Percentiles rank a stretch among this genome's conserved stretches.
These are phyloP conservation scores for Heliangelus exortis DNA, from an alignment of 2,797 vertebrate species.

Conservation along the genomic window DNA sequence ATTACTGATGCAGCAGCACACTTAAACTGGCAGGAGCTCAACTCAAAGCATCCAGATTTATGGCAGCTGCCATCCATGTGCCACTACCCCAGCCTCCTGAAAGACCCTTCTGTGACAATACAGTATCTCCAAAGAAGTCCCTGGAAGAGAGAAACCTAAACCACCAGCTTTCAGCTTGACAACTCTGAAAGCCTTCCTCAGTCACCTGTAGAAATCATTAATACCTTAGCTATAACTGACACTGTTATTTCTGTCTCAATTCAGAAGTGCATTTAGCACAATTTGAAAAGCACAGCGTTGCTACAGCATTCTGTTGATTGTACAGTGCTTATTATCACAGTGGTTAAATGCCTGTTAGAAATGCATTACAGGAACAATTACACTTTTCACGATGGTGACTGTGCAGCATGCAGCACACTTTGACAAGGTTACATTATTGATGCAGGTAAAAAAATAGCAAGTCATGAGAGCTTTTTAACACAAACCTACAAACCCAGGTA, in stretches of 20 bases:
- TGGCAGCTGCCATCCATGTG: rapidly evolving
- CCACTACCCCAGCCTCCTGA: too few relatives aligned
- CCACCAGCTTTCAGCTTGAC: not conserved
- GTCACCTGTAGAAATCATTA: constrained; percentile 33
- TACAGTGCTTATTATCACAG: constrained; percentile 63
- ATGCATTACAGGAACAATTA: constrained; percentile 2
- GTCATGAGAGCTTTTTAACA: not conserved
- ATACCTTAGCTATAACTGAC: not conserved
- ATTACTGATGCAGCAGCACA: not conserved
- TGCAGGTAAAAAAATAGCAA: not conserved
- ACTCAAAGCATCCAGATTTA: not conserved
- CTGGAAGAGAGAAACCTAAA: not conserved
- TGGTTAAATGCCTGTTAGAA: constrained; percentile 41
- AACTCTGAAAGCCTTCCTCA: not conserved
- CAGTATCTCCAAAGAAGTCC: not conserved
- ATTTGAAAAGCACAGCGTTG: not conserved
- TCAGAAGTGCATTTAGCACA: not conserved
- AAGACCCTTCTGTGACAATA: not conserved
- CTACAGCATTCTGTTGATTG: not conserved
- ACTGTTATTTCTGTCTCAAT: constrained; percentile 49
- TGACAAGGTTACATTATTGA: not conserved
- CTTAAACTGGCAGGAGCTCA: not conserved
- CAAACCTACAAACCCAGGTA: not conserved
- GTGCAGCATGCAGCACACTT: not conserved
- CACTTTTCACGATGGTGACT: not conserved